Percentiles rank a stretch among this genome's conserved stretches.
phyloP scores from a whole-genome alignment of 2,888 invertebrate species.

The Scaptomyza caliginosa region DNA sequence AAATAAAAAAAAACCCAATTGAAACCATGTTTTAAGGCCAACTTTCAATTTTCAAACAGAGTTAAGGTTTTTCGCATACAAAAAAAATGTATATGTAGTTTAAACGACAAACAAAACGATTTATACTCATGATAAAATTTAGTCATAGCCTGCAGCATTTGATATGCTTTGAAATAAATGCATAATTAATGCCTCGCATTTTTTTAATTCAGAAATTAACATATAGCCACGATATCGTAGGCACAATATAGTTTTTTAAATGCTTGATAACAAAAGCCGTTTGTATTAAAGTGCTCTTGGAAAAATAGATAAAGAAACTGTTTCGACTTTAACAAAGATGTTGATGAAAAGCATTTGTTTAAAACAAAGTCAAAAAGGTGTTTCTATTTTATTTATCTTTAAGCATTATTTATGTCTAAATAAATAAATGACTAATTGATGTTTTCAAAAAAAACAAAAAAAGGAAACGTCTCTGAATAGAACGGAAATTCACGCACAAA shows the following conservation, averaged over 20 bases:
- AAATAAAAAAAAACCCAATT: constrained; percentile 17
- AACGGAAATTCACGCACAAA: constrained; percentile 44
- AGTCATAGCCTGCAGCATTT: constrained; percentile 60
- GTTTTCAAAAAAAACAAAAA: constrained; percentile 15
- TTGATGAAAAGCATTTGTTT: not conserved
- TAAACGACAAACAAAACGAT: constrained; percentile 4
- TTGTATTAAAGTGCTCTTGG: constrained; percentile 30
- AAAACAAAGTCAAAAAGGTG: not conserved
- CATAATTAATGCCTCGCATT: constrained; percentile 67
- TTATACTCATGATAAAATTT: constrained; percentile 50
- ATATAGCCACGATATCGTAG: constrained; percentile 43
- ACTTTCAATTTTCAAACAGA: constrained; percentile 80
- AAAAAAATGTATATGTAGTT: not conserved
- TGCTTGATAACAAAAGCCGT: constrained; percentile 2
- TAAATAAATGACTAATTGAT: constrained; percentile 21
- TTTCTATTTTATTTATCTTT: not conserved
- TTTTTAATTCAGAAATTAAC: constrained; percentile 41
- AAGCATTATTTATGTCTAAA: constrained; percentile 9
- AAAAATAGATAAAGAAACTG: not conserved
- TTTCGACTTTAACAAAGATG: constrained; percentile 3
- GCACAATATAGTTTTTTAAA: constrained; percentile 36
- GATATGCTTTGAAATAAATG: constrained; percentile 64
- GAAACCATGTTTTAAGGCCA: constrained; percentile 82
- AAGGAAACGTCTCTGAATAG: constrained; percentile 47
- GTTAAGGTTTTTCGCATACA: constrained; percentile 62